Conservation (phyloP, 2,797 vertebrate species). For the Spinus olivaceus region DNA sequence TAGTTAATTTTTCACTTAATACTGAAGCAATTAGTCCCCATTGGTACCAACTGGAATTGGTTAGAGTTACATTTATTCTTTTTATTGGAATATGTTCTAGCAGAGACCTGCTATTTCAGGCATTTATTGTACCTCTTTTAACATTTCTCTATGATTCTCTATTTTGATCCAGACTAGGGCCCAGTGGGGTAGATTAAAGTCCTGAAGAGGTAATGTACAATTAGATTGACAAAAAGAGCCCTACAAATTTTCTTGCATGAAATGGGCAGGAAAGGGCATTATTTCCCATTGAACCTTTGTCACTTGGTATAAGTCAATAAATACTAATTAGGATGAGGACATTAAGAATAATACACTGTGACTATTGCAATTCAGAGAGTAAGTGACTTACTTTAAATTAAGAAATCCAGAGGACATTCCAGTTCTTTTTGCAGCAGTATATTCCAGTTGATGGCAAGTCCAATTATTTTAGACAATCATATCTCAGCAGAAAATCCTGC, state of each 20-base stretch:
- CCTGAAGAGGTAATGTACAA: background rate
- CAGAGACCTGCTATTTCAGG: background rate
- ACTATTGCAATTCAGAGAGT: background rate
- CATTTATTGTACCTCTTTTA: background rate
- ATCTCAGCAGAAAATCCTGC: background rate
- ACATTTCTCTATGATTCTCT: background rate
- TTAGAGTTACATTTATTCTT: background rate
- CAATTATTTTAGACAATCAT: background rate
- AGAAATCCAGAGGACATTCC: background rate
- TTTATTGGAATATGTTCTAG: background rate
- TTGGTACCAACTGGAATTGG: background rate
- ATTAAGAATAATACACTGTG: background rate
- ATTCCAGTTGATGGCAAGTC: background rate
- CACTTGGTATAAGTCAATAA: background rate
- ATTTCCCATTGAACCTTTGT: background rate
- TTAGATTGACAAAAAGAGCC: background rate
- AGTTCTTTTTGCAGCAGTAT: background rate
- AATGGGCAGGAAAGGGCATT: background rate
- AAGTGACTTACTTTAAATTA: background rate
- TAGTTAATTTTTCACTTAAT: background rate
- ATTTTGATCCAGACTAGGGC: background rate
- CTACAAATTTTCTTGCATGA: background rate
- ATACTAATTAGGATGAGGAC: background rate
- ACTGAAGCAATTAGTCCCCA: background rate
- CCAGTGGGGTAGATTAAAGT: background rate